Evolutionary conservation across 2,888 invertebrate species (phyloP).

Genomic region (Hyposoter dolosus): DNA sequence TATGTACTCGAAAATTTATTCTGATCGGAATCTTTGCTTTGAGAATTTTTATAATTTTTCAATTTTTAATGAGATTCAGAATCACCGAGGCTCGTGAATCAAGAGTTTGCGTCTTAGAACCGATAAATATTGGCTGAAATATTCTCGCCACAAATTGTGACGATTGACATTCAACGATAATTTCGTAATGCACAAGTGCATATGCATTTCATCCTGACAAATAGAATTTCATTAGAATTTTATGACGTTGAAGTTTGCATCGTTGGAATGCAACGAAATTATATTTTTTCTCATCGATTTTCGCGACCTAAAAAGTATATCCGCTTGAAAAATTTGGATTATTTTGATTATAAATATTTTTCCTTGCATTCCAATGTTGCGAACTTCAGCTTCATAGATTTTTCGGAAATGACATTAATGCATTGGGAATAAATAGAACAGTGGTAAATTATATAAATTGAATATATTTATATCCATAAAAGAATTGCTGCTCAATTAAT

Average conservation of each 20-base stretch:
- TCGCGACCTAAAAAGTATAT: too few species aligned
- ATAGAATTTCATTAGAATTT: background rate
- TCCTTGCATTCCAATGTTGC: too few species aligned
- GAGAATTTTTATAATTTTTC: too few species aligned
- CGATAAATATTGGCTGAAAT: background rate
- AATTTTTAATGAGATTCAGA: too few species aligned
- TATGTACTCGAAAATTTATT: background rate
- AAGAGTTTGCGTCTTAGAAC: too few species aligned
- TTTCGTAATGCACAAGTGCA: too few species aligned
- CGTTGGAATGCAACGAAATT: too few species aligned
- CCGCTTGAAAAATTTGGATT: too few species aligned
- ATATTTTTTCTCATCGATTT: background rate
- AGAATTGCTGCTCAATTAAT: background rate
- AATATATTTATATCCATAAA: background rate
- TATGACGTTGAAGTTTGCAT: background rate
- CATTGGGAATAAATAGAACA: background rate
- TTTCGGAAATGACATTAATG: background rate
- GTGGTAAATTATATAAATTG: background rate
- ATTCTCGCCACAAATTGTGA: background rate
- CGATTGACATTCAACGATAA: background rate
- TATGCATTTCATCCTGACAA: too few species aligned
- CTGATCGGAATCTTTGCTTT: background rate
- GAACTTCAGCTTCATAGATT: background rate
- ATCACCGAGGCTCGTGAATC: too few species aligned
- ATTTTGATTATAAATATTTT: too few species aligned